phyloP scores from a whole-genome alignment of 1,140 invertebrate species.

The Cotesia typhae region DNA sequence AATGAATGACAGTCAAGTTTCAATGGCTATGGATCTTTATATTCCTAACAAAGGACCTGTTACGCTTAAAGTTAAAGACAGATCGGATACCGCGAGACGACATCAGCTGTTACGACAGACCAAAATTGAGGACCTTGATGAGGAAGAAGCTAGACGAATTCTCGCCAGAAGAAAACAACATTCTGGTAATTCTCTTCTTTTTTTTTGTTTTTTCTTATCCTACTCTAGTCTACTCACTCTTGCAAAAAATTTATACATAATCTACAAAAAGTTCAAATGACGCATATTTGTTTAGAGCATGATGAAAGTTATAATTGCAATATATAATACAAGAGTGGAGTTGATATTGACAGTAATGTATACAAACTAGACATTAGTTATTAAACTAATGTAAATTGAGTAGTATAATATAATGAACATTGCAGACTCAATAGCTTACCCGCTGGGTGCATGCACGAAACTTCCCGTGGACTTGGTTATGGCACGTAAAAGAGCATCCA shows the following conservation, averaged over 20 bases:
- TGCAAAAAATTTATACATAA: too few species aligned
- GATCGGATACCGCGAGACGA: constrained; percentile 74
- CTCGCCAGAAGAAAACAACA: constrained; percentile 24
- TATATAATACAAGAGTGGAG: too few species aligned
- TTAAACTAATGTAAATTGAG: too few species aligned
- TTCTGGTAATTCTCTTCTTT: constrained; percentile 22
- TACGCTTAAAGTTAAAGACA: constrained; percentile 74
- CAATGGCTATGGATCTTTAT: constrained; percentile 79
- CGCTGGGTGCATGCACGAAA: constrained; percentile 51
- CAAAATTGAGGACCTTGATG: constrained; percentile 68
- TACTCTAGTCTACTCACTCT: too few species aligned
- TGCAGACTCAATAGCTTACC: constrained; percentile 33
- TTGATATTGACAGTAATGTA: neutral
- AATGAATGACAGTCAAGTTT: constrained; percentile 72
- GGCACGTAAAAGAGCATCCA: constrained; percentile 59
- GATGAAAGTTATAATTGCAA: too few species aligned
- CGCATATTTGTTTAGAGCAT: too few species aligned
- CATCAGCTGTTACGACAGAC: constrained; percentile 80
- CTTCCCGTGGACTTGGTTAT: constrained; percentile 60
- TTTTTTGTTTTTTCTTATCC: neutral
- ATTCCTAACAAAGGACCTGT: constrained; percentile 72
- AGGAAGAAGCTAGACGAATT: constrained; percentile 42
- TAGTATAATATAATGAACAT: neutral
- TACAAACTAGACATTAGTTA: neutral
- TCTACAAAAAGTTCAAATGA: too few species aligned